Base-by-base conservation (phyloP, 2,888 invertebrate species). In the Polydesmus complanatus region DNA sequence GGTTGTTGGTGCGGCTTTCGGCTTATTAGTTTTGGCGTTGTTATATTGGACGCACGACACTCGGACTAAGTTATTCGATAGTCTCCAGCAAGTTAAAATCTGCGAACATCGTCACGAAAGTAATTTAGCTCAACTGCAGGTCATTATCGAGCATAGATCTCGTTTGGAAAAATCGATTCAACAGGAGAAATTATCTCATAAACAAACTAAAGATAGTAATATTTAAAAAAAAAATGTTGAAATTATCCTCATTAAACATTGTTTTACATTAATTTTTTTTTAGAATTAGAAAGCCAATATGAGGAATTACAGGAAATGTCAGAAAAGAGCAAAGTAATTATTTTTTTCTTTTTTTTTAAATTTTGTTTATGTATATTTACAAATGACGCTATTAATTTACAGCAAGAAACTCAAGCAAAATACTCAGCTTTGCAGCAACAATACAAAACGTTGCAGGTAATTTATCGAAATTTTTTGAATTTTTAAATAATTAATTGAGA, bases 401-500 rank as follows among this genome's bases (percentile, higher is more conserved):
- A 76, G 56, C 71, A 75, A 60, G 77, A 80, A 67, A 71, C 76
- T 57, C 73, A 78, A 68, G 71, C 78, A 66, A 77, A 78, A 65
- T 79, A 78, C 66, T 77, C 76, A 49, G 77, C 79, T 3, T 69
- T 81, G 58, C 76, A 80, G 64, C 80, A 80, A 65, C 78, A 79
- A 64, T 78, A 77, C 66, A 80, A 79, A 68, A 67, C 79, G 62
- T 69, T 78, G 62, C 73, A 77, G 69, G 75, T 75, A 67, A 64
- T 22, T 51, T 51, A 14, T 8, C 8, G 5, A 14, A 8, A 51
- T 22, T 22, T 8, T 5, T 51, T 51, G 22, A 5, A 51, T 8
- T 14, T 11, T 22, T 14, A n/a, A 5, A 14, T 37, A 8, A 8
- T n/a, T 51, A 14, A 51, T 51, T 22, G 5, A 5, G n/a, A 14